Conservation (phyloP, 2,888 invertebrate species). For the Drosophila falleni region DNA sequence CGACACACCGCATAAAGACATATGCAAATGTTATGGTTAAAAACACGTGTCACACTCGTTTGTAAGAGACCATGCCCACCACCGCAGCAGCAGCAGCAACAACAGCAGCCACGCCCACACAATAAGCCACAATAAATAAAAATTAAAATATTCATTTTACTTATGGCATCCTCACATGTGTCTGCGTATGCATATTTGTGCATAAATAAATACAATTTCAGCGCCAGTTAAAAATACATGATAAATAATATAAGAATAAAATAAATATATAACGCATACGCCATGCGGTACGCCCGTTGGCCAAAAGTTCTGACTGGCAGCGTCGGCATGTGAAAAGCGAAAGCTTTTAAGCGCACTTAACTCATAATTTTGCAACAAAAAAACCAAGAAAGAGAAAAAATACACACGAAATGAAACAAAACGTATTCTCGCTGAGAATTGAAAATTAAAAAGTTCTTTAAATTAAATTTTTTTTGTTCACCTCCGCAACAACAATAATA, state of each 20-base stretch:
- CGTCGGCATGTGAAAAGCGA: constrained; percentile 53
- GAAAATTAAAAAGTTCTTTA: constrained; percentile 78
- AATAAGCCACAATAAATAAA: constrained; percentile 63
- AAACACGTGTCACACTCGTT: constrained; percentile 64
- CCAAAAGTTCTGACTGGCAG: constrained; percentile 16
- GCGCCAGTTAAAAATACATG: constrained; percentile 52
- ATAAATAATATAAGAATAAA: constrained; percentile 64
- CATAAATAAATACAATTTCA: constrained; percentile 73
- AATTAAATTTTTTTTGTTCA: constrained; percentile 47
- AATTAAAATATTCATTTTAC: constrained; percentile 73
- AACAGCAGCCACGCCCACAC: constrained; percentile 24
- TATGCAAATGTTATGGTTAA: constrained; percentile 64
- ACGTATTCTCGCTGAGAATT: constrained; percentile 60
- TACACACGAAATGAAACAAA: constrained; percentile 8
- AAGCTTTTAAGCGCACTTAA: constrained; percentile 82
- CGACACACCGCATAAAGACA: constrained; percentile 43
- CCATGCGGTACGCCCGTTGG: constrained; percentile 21
- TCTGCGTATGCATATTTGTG: constrained; percentile 54
- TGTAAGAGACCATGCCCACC: constrained; percentile 13
- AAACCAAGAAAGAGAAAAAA: constrained; percentile 9
- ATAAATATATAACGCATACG: constrained; percentile 70
- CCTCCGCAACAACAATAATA: neutral
- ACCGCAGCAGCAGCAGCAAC: constrained; percentile 2
- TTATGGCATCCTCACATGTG: constrained; percentile 32
- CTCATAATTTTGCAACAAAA: constrained; percentile 65